Conservation (phyloP, 2,113 vertebrate species). For the Gymnocephalus cernua region DNA sequence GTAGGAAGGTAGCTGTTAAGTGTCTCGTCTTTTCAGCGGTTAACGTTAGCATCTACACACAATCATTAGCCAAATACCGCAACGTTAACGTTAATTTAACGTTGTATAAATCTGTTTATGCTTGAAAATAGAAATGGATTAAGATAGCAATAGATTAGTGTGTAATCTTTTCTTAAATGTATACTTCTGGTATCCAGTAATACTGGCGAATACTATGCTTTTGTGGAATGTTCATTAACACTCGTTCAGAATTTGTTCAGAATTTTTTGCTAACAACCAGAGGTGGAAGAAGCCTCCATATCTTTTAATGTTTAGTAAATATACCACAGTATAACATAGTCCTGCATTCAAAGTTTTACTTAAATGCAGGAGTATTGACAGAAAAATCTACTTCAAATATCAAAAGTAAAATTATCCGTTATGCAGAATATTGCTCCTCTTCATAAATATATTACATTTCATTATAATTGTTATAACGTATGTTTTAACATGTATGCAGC, state of each 20-base stretch:
- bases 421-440: background rate
- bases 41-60: background rate
- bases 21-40: background rate
- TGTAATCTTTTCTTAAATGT: background rate
- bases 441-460: background rate
- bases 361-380: background rate
- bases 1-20: conserved; percentile 50
- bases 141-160: background rate
- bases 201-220: background rate
- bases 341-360: background rate
- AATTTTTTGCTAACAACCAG: background rate
- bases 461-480: background rate
- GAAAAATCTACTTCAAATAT: background rate
- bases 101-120: background rate
- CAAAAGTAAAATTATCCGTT: background rate
- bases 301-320: background rate
- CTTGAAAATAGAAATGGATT: background rate
- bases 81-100: no score
- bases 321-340: background rate
- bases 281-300: background rate
- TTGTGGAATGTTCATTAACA: background rate
- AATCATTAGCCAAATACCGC: no score
- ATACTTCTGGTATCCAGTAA: background rate
- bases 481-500: background rate
- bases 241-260: background rate